Evolutionary conservation across 2,888 invertebrate species (phyloP).

Genomic region (Kryphioiulus occultus): DNA sequence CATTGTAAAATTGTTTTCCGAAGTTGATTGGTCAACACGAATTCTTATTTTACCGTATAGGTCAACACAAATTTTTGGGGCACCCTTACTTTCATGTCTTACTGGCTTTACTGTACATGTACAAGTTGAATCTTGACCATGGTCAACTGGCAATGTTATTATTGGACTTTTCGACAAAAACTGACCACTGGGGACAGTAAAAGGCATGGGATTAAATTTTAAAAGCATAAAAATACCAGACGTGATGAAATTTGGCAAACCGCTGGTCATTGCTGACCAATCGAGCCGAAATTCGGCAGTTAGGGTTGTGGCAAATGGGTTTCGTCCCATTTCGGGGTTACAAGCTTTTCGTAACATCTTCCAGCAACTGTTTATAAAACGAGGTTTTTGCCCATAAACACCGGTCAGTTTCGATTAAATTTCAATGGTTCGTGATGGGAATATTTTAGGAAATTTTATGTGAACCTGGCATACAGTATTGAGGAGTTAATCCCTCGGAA

Average conservation of each 20-base stretch:
- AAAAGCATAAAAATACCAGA: constrained; percentile 2
- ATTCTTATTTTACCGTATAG: too few relatives aligned
- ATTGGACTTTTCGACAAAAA: too few relatives aligned
- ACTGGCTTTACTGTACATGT: too few relatives aligned
- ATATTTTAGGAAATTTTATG: background rate
- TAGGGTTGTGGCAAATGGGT: background rate
- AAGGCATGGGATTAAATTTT: background rate
- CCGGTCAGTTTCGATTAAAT: constrained; percentile 1
- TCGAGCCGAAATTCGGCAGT: background rate
- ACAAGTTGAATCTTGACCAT: too few relatives aligned
- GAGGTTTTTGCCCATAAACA: background rate
- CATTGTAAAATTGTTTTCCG: too few relatives aligned
- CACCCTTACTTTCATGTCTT: too few relatives aligned
- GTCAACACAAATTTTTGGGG: too few relatives aligned
- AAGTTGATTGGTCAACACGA: too few relatives aligned
- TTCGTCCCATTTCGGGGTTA: background rate
- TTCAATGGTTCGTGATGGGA: background rate
- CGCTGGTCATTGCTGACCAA: background rate
- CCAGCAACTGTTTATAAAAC: background rate
- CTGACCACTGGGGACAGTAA: background rate
- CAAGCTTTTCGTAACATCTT: background rate
- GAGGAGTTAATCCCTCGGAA: background rate
- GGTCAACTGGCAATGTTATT: too few relatives aligned
- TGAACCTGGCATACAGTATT: background rate
- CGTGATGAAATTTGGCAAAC: background rate